Evolutionary conservation across 2,888 invertebrate genomes (phyloP).

Genomic region (Ectemnius cavifrons): DNA sequence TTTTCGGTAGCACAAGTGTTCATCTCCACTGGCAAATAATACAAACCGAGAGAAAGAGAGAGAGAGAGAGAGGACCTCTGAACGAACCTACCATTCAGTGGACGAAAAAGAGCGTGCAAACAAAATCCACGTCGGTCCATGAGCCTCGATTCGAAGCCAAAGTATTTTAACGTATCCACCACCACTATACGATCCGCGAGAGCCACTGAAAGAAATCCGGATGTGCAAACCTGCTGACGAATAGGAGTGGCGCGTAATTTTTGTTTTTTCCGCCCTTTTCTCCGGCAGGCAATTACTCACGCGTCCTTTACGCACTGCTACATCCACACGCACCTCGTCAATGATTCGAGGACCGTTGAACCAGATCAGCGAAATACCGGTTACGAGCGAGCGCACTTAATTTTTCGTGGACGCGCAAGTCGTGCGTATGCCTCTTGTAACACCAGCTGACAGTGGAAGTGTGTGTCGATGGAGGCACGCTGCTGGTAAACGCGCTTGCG

Average conservation of each 20-base stretch:
- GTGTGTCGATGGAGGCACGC: too few relatives aligned
- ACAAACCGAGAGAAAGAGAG: background rate
- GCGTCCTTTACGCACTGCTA: too few relatives aligned
- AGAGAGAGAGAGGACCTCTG: background rate
- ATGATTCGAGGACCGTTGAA: too few relatives aligned
- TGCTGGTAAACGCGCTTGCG: conserved; percentile 8
- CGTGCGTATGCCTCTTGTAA: too few relatives aligned
- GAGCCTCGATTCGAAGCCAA: background rate
- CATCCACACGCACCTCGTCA: too few relatives aligned
- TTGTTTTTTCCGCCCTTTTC: background rate
- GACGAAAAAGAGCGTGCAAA: conserved; percentile 7
- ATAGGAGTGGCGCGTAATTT: conserved; percentile 2
- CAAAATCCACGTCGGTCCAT: background rate
- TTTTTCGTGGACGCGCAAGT: too few relatives aligned
- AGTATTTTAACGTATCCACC: background rate
- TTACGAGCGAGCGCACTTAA: too few relatives aligned
- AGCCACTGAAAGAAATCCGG: background rate
- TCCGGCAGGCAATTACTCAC: too few relatives aligned
- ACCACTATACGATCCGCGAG: background rate
- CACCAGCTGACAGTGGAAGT: too few relatives aligned
- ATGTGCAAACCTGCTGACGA: background rate
- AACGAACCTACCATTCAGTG: conserved; percentile 2
- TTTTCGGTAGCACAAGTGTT: background rate
- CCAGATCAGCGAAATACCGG: too few relatives aligned
- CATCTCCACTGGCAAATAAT: background rate